phyloP scores from a whole-genome alignment of 2,113 vertebrate species.

The Nibea coibor region DNA sequence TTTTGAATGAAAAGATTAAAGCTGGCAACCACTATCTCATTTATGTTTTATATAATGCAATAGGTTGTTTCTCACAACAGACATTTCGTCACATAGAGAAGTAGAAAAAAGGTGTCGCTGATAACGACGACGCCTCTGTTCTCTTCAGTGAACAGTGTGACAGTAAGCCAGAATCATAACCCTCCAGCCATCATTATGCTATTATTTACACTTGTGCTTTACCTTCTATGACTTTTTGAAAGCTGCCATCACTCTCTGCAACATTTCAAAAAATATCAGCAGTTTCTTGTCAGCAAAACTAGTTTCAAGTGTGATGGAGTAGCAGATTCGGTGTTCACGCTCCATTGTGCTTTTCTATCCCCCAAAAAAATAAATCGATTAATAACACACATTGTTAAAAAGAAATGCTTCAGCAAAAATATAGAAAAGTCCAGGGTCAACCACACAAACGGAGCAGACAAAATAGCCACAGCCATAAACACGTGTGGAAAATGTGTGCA shows the following conservation, averaged over 20 bases:
- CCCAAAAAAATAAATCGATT: neutral
- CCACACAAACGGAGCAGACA: neutral
- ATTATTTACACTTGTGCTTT: neutral
- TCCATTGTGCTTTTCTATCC: neutral
- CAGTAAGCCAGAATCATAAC: neutral
- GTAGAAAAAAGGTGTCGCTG: neutral
- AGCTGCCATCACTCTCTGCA: neutral
- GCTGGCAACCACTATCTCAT: too few relatives aligned
- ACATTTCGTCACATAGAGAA: neutral
- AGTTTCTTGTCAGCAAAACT: neutral
- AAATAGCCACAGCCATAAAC: neutral
- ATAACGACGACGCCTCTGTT: neutral
- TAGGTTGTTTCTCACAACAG: neutral
- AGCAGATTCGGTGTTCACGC: neutral
- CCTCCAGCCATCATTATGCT: neutral
- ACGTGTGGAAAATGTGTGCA: neutral
- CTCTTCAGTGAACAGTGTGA: neutral
- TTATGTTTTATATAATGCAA: neutral
- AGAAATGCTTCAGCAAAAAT: neutral
- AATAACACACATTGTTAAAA: neutral
- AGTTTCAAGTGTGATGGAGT: neutral
- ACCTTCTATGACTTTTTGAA: neutral
- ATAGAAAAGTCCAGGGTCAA: neutral
- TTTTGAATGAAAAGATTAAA: too few relatives aligned
- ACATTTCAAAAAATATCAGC: neutral